Percentiles rank a stretch among this genome's conserved stretches.
These are phyloP conservation scores for Theretra japonica DNA, from an alignment of 2,888 invertebrate species.

Conservation along the genomic window DNA sequence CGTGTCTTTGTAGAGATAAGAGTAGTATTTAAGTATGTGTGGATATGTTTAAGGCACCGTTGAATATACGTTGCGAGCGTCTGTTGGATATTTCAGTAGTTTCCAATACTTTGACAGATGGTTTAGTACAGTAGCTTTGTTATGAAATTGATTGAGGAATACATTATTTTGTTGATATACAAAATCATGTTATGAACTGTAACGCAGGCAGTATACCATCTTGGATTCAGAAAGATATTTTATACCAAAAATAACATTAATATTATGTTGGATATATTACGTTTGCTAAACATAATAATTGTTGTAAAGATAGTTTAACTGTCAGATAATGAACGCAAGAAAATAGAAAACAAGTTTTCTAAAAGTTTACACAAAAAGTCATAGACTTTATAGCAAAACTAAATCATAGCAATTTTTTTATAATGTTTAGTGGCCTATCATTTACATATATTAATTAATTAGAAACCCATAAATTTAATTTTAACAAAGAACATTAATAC, in stretches of 20 bases:
- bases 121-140: conserved; percentile 6
- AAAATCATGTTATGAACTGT: background rate
- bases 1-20: conserved; percentile 62
- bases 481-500: no score
- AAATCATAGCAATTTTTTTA: no score
- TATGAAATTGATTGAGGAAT: background rate
- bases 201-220: background rate
- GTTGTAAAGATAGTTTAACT: no score
- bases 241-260: no score
- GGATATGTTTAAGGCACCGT: conserved; percentile 34
- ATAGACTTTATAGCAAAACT: no score
- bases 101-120: conserved; percentile 18
- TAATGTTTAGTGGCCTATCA: no score
- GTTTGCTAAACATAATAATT: no score
- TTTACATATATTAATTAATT: no score
- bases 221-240: no score
- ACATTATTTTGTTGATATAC: background rate
- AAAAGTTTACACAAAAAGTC: no score
- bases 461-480: no score
- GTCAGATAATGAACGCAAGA: background rate
- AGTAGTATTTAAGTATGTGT: conserved; percentile 39
- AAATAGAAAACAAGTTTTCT: background rate
- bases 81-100: background rate
- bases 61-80: conserved; percentile 29
- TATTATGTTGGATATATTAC: no score